phyloP scores from a whole-genome alignment of 2,113 vertebrate species.

The Xyrauchen texanus region DNA sequence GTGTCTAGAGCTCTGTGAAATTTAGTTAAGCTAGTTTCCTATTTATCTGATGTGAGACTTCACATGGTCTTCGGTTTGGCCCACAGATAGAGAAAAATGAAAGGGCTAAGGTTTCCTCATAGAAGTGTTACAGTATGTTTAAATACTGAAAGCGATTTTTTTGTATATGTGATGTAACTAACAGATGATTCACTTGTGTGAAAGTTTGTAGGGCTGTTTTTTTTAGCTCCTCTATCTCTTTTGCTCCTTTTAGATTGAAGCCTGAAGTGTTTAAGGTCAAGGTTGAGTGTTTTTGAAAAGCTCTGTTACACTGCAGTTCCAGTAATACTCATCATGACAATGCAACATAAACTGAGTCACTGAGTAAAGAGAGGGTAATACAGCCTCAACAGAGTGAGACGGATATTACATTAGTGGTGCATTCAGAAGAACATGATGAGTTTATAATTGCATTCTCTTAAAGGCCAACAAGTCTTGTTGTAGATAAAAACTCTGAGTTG shows the following conservation, averaged over 20 bases:
- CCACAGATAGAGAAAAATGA: background rate
- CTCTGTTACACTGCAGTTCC: too few species aligned
- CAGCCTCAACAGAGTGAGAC: background rate
- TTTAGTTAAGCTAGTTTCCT: background rate
- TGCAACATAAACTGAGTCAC: background rate
- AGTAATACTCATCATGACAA: background rate
- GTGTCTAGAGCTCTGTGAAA: background rate
- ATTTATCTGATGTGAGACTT: conserved; percentile 1
- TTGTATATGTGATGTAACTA: background rate
- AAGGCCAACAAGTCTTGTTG: background rate
- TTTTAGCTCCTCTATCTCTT: background rate
- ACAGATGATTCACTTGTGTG: background rate
- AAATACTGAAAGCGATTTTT: background rate
- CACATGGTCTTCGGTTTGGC: background rate
- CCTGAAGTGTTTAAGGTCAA: background rate
- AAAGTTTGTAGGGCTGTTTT: background rate
- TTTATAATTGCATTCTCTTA: background rate
- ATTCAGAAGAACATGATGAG: background rate
- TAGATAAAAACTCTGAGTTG: too few species aligned
- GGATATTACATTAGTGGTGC: background rate
- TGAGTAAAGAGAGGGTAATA: background rate
- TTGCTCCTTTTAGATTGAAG: background rate
- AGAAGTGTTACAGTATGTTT: background rate
- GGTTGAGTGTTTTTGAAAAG: conserved; percentile 5
- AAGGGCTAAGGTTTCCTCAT: background rate